These are phyloP conservation scores for Notodonta ziczac DNA, from an alignment of 2,888 invertebrate species.

Conservation along the genomic window DNA sequence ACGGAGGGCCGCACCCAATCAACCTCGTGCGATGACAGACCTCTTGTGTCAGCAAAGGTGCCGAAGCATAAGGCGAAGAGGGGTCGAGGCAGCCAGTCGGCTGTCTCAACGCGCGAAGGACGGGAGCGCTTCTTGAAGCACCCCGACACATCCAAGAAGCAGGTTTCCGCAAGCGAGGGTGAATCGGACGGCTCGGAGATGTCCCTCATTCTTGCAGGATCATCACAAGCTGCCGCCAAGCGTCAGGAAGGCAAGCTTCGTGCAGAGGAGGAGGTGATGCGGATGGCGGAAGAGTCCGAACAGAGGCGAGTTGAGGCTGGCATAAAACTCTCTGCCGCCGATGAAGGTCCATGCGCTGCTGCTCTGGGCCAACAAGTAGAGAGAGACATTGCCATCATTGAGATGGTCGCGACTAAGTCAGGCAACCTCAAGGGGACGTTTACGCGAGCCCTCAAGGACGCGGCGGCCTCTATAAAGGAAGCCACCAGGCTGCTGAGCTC, in stretches of 20 bases:
- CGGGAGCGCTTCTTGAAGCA: too few species aligned
- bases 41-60: too few species aligned
- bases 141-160: too few species aligned
- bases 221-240: not conserved
- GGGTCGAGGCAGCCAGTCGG: too few species aligned
- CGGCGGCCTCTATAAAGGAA: not conserved
- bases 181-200: not conserved
- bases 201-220: not conserved
- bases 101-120: too few species aligned
- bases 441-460: not conserved
- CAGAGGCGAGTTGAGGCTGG: not conserved
- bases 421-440: slow-evolving; percentile 5
- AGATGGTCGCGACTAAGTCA: not conserved
- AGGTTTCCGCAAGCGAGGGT: too few species aligned
- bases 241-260: not conserved
- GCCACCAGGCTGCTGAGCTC: not conserved
- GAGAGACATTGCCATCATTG: not conserved
- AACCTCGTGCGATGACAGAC: too few species aligned
- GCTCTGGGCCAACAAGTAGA: not conserved
- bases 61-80: too few species aligned
- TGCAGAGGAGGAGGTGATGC: not conserved
- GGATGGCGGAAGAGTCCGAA: not conserved
- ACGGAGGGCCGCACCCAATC: too few species aligned
- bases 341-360: not conserved
- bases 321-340: not conserved